A percentile compares a stretch with the other conserved stretches of the same genome.
phyloP scores from a whole-genome alignment of 2,888 invertebrate species.

The Thymelicus lineola region DNA sequence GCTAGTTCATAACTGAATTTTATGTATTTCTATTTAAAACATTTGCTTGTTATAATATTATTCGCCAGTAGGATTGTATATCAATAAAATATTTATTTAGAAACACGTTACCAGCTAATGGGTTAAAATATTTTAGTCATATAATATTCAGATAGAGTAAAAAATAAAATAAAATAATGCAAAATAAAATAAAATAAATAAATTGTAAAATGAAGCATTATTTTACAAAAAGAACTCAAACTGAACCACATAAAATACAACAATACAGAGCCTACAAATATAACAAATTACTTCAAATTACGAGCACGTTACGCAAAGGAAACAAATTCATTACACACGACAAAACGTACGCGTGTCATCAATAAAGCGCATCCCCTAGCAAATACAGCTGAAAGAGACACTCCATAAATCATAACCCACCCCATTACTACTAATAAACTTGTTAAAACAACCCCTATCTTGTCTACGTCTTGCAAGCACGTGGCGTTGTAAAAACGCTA shows the following conservation, averaged over 20 bases:
- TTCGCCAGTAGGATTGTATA: too few species aligned
- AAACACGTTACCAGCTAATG: too few species aligned
- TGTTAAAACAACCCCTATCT: conserved; percentile 84
- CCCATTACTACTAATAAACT: conserved; percentile 81
- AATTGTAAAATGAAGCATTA: too few species aligned
- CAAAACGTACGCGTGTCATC: conserved; percentile 74
- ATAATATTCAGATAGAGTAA: too few species aligned
- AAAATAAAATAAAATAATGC: too few species aligned
- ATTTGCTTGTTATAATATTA: too few species aligned
- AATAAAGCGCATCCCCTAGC: conserved; percentile 73
- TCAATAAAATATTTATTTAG: too few species aligned
- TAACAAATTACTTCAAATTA: conserved; percentile 22
- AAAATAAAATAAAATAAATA: too few species aligned
- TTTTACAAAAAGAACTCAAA: not conserved
- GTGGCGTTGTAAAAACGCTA: conserved; percentile 65
- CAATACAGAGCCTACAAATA: conserved; percentile 41
- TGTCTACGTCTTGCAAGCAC: conserved; percentile 69
- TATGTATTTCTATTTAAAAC: too few species aligned
- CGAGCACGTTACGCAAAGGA: conserved; percentile 40
- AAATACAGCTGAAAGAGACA: conserved; percentile 80
- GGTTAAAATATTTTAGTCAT: too few species aligned
- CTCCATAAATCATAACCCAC: conserved; percentile 80
- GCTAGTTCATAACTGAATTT: too few species aligned
- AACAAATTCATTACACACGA: conserved; percentile 61
- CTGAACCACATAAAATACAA: conserved; percentile 31